These are phyloP conservation scores for Liasis olivaceus DNA, from an alignment of 2,797 vertebrate genomes.

Conservation along the genomic window DNA sequence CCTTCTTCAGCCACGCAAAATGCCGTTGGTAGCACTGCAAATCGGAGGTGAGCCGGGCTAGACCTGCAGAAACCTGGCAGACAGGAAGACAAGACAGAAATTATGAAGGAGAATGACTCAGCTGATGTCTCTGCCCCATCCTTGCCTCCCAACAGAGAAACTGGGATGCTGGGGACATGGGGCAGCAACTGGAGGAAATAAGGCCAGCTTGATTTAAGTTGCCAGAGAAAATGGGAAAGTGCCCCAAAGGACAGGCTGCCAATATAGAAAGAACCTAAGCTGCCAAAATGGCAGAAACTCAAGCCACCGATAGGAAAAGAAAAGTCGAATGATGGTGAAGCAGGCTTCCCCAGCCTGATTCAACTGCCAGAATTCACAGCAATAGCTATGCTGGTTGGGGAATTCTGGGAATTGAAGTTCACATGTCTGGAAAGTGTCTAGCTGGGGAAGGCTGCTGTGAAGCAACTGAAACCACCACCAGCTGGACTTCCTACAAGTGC, in stretches of 20 bases:
- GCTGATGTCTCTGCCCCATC: no score
- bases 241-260: background rate
- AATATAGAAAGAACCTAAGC: background rate
- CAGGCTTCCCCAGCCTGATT: background rate
- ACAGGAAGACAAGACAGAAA: background rate
- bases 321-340: background rate
- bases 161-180: background rate
- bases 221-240: background rate
- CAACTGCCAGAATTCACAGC: background rate
- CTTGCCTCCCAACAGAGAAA: background rate
- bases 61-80: conserved; percentile 13
- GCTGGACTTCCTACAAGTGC: background rate
- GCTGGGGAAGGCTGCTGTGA: background rate
- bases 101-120: background rate
- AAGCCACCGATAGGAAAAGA: background rate
- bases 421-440: background rate
- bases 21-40: conserved; percentile 51
- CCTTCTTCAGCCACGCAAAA: conserved; percentile 68
- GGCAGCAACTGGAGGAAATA: background rate
- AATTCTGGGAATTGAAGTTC: background rate
- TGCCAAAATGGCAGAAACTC: background rate
- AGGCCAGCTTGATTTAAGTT: background rate
- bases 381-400: background rate
- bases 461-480: background rate
- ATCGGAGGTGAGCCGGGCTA: conserved; percentile 46